A percentile compares a stretch with the other conserved stretches of the same genome.
Conservation (phyloP, 2,113 vertebrate species). For the Pelecanus crispus region DNA sequence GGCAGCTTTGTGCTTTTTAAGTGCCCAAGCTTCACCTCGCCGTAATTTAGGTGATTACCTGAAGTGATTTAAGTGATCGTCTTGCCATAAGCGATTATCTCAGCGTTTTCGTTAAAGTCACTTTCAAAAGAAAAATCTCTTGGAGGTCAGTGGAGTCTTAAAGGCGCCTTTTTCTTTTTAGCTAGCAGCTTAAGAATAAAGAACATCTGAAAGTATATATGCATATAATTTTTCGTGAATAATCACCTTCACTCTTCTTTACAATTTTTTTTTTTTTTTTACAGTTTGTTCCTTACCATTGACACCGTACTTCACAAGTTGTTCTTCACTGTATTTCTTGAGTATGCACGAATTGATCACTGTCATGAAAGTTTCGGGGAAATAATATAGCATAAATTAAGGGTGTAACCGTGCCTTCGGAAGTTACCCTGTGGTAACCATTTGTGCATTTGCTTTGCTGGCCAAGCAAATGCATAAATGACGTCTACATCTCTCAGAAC, state of each 20-base stretch:
- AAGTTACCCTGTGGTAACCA: too few relatives aligned
- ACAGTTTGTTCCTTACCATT: fast-evolving
- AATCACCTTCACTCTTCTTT: neutral
- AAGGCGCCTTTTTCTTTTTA: neutral
- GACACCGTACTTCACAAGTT: neutral
- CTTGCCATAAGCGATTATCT: neutral
- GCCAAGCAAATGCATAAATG: neutral
- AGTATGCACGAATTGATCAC: fast-evolving
- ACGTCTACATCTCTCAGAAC: neutral
- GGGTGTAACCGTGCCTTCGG: neutral
- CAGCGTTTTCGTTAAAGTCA: neutral
- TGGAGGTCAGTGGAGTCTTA: neutral
- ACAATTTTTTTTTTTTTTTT: neutral
- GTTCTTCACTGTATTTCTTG: neutral
- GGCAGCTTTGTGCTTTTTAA: neutral
- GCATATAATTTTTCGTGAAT: neutral
- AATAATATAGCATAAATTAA: neutral
- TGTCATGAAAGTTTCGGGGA: neutral
- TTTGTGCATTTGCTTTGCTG: too few relatives aligned
- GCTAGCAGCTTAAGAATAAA: neutral
- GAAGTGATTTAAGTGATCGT: neutral
- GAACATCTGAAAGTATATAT: neutral
- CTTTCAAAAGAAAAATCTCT: neutral
- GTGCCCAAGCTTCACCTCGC: neutral
- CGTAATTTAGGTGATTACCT: neutral